Base-by-base conservation (phyloP, 2,888 invertebrate genomes). In the Hyalella azteca region DNA sequence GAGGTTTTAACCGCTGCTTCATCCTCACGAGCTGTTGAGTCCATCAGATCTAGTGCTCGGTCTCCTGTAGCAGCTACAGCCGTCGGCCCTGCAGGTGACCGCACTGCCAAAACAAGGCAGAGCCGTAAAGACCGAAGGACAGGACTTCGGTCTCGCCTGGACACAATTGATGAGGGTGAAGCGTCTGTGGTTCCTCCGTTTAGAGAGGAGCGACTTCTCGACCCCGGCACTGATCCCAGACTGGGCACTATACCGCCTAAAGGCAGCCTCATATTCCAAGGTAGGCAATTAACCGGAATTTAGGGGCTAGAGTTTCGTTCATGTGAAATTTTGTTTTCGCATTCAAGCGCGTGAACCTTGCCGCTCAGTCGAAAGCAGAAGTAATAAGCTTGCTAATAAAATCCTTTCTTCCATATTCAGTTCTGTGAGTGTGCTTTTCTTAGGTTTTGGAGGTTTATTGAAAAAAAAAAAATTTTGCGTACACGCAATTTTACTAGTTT, bases 241-340 rank as follows among this genome's bases (percentile, higher is more conserved):
- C 76, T 83, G 50, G 83, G 83, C n/a, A 81, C 83, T 13, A 75
- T 83, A 26, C 83, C 83, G 1, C 73, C 81, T 4, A 59, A 50
- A 13, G 79, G 66, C 15, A 78, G 81, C 40, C 76, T 73, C 40
- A 80, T 83, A 60, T 83, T 83, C 73, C 49, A 77, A 76, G 82
- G 82, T 79, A 40, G 54, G 54, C n/a, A n/a, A n/a, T n/a, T n/a
- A n/a, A n/a, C n/a, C n/a, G n/a, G n/a, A n/a, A n/a, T n/a, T n/a
- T n/a, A n/a, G n/a, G n/a, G n/a, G n/a, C n/a, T n/a, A n/a, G n/a
- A n/a, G n/a, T n/a, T n/a, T n/a, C n/a, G n/a, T n/a, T n/a, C n/a
- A n/a, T n/a, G n/a, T n/a, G n/a, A n/a, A n/a, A n/a, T n/a, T n/a
- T n/a, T n/a, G n/a, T n/a, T n/a, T n/a, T n/a, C n/a, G n/a, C n/a